Conservation (phyloP, 2,797 vertebrate genomes). For the Notoglanidium macrostoma region DNA sequence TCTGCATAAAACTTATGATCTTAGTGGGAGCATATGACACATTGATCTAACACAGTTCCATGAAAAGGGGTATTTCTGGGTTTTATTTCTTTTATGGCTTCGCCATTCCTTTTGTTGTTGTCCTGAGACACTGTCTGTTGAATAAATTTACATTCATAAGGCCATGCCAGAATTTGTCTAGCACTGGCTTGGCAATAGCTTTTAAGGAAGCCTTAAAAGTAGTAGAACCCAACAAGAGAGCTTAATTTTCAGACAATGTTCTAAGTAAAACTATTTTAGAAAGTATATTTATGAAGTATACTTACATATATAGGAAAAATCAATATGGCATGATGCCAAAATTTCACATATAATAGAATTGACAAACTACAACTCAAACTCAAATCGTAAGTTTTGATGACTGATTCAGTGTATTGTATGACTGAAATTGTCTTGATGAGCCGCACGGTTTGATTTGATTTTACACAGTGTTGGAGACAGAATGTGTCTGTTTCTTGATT, state of each 20-base stretch:
- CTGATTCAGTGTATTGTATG: not conserved
- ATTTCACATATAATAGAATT: not conserved
- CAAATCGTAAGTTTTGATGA: not conserved
- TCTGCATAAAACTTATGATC: not conserved
- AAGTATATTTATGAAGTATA: not conserved
- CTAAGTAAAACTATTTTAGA: not conserved
- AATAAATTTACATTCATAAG: not conserved
- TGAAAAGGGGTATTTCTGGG: not conserved
- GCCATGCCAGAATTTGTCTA: not conserved
- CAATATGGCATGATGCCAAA: not conserved
- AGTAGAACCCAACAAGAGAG: not conserved
- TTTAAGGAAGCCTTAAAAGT: not conserved
- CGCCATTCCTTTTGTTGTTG: not conserved
- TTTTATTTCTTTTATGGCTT: not conserved
- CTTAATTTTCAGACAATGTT: not conserved
- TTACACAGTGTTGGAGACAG: not conserved
- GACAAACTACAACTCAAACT: not conserved
- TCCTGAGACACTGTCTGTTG: not conserved
- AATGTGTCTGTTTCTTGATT: constrained; percentile 2
- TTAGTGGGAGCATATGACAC: not conserved
- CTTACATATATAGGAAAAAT: not conserved
- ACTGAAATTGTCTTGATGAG: not conserved
- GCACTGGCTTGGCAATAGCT: not conserved
- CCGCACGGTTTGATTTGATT: not conserved
- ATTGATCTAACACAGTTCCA: not conserved